These are phyloP conservation scores for Drosophila parthenogenetica DNA, from an alignment of 2,888 invertebrate species.

Conservation along the genomic window DNA sequence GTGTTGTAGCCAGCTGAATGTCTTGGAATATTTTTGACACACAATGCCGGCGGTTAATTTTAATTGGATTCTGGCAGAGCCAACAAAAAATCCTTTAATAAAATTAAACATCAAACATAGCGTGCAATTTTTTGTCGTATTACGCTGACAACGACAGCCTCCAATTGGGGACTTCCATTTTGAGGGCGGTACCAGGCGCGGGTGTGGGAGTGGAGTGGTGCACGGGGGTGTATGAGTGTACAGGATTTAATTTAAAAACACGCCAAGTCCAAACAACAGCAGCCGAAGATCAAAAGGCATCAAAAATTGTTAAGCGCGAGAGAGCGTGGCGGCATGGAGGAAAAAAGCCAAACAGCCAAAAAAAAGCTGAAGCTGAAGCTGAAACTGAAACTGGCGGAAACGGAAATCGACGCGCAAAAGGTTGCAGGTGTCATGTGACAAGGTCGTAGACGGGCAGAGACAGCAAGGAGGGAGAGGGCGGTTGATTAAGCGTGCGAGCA, in stretches of 20 bases:
- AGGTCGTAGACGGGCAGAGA: constrained; percentile 45
- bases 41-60: constrained; percentile 82
- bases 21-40: constrained; percentile 72
- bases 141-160: constrained; percentile 75
- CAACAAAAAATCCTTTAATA: constrained; percentile 76
- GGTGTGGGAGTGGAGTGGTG: neutral
- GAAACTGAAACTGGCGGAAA: constrained; percentile 64
- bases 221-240: constrained; percentile 19
- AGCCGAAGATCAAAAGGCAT: constrained; percentile 79
- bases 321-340: constrained; percentile 39
- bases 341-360: constrained; percentile 47
- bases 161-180: constrained; percentile 21
- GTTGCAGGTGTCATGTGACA: constrained; percentile 81
- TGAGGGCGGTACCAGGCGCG: constrained; percentile 6
- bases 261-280: constrained; percentile 79
- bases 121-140: constrained; percentile 79
- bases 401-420: constrained; percentile 81
- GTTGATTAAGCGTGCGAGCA: constrained; percentile 69
- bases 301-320: constrained; percentile 61
- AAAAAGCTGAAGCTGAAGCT: neutral
- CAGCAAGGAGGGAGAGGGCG: constrained; percentile 24
- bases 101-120: constrained; percentile 82
- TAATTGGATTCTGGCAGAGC: constrained; percentile 81
- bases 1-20: constrained; percentile 25
- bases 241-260: constrained; percentile 83